phyloP scores from a whole-genome alignment of 2,797 vertebrate species.

The Chrosomus eos region DNA sequence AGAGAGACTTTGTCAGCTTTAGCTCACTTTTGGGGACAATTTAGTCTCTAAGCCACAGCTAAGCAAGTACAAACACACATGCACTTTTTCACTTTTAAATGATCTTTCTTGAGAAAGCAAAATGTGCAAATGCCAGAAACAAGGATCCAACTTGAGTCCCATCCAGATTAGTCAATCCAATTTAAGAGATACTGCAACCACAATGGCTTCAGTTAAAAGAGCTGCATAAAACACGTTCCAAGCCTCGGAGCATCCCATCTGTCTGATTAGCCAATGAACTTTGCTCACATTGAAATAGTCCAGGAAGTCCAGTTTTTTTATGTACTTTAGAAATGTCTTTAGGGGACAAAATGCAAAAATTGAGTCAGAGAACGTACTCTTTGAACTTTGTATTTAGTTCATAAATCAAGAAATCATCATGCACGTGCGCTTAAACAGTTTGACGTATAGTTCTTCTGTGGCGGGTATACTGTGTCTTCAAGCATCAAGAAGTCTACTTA shows the following conservation, averaged over 20 bases:
- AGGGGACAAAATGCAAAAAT: conserved; percentile 1
- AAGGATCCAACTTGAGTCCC: conserved; percentile 22
- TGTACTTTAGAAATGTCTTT: background rate
- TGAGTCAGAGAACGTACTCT: background rate
- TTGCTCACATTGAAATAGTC: background rate
- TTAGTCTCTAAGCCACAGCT: conserved; percentile 1
- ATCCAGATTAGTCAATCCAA: conserved; percentile 10
- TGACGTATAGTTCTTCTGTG: background rate
- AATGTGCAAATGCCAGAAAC: conserved; percentile 13
- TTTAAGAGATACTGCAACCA: conserved; percentile 12
- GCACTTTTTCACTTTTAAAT: conserved; percentile 1
- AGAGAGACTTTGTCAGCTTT: background rate
- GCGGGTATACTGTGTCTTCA: background rate
- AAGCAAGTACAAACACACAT: background rate
- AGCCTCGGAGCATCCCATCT: conserved; percentile 2
- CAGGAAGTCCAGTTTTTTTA: background rate
- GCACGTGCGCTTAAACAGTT: background rate
- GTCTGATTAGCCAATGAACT: conserved; percentile 9
- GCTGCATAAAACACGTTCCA: background rate
- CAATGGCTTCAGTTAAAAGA: conserved; percentile 30
- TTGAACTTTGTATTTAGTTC: background rate
- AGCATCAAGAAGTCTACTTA: background rate
- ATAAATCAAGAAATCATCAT: conserved; percentile 7
- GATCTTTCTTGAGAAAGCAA: background rate
- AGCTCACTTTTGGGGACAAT: background rate